phyloP scores from a whole-genome alignment of 2,888 invertebrate genomes.

The Halocaridina rubra region DNA sequence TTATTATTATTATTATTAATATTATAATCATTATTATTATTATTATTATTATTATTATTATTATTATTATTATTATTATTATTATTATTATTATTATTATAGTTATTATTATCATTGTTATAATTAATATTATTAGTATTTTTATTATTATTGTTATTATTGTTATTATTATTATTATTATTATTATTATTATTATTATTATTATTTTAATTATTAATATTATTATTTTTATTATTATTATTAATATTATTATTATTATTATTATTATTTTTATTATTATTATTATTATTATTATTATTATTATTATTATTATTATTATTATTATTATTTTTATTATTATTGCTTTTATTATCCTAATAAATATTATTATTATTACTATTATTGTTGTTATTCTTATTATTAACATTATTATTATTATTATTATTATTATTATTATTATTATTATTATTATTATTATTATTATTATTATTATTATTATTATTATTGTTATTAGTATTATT shows the following conservation, averaged over 20 bases:
- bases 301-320: background rate
- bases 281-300: background rate
- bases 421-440: background rate
- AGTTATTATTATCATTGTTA: background rate
- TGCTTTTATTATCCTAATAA: background rate
- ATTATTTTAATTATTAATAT: background rate
- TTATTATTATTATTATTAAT: background rate
- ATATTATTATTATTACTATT: background rate
- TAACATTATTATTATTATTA: background rate
- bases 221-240: background rate
- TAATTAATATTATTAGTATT: background rate
- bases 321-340: background rate
- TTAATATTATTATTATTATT: background rate
- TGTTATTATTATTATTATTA: background rate
- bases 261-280: background rate
- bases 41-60: background rate
- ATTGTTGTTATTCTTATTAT: background rate
- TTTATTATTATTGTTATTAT: background rate
- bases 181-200: background rate
- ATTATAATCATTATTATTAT: background rate
- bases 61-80: background rate
- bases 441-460: background rate
- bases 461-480: background rate
- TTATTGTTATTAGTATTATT: background rate
- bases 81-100: background rate